Evolutionary conservation across 2,113 vertebrate species (phyloP).

Genomic region (Galbula dea): DNA sequence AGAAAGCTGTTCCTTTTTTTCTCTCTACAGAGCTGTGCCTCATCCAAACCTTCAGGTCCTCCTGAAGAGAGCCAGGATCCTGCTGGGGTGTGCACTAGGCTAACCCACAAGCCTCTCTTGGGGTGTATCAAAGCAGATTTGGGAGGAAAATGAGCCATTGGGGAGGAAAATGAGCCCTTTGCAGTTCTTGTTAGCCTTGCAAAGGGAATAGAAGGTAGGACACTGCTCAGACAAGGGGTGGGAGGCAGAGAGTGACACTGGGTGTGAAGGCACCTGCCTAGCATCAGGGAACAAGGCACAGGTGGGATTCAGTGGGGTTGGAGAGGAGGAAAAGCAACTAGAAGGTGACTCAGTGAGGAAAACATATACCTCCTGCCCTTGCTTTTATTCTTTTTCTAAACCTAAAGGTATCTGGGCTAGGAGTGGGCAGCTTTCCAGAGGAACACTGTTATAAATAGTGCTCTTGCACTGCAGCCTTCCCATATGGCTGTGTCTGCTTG

Average conservation of each 20-base stretch:
- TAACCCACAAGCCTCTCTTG: neutral
- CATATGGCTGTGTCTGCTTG: neutral
- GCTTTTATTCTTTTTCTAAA: neutral
- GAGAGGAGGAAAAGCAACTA: neutral
- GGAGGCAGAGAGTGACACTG: accelerated
- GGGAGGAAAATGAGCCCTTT: too few relatives aligned
- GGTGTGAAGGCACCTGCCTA: neutral
- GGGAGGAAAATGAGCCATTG: neutral
- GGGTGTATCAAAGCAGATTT: neutral
- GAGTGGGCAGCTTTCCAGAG: neutral
- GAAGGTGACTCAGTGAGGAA: neutral
- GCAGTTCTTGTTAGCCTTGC: neutral
- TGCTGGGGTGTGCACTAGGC: neutral
- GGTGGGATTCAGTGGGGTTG: neutral
- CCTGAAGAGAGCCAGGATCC: neutral
- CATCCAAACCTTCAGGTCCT: neutral
- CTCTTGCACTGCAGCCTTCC: conserved; percentile 10
- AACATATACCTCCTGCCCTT: neutral
- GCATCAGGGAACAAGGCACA: neutral
- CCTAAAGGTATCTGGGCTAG: neutral
- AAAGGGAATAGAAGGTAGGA: neutral
- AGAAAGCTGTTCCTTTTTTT: neutral
- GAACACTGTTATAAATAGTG: conserved; percentile 20
- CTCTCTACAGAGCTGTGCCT: neutral
- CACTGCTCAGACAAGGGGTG: neutral